Evolutionary conservation across 2,797 vertebrate genomes (phyloP).

Genomic region (Rhabdomys pumilio): DNA sequence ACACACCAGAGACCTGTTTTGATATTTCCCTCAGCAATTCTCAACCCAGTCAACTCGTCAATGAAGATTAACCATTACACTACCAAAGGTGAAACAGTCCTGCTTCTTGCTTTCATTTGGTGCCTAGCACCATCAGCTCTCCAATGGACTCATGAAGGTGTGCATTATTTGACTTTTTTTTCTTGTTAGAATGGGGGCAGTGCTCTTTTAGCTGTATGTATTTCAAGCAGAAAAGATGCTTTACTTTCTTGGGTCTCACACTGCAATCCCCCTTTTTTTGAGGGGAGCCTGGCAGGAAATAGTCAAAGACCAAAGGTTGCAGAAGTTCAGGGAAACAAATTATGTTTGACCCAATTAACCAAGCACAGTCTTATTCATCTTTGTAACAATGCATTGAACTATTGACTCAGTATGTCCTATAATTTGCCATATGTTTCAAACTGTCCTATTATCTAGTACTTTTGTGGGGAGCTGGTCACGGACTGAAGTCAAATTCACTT

Average conservation of each 20-base stretch:
- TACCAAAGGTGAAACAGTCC: not conserved
- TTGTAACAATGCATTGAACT: not conserved
- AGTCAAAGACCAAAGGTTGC: not conserved
- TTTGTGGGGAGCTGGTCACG: constrained; percentile 16
- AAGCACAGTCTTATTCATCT: not conserved
- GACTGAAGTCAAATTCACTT: not conserved
- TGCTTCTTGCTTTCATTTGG: not conserved
- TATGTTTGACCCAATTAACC: not conserved
- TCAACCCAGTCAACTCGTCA: not conserved
- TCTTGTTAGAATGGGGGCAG: not conserved
- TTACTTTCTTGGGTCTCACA: not conserved
- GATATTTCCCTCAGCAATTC: not conserved
- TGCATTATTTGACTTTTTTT: not conserved
- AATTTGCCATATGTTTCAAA: not conserved
- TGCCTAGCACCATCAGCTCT: not conserved
- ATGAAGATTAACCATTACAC: not conserved
- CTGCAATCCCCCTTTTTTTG: not conserved
- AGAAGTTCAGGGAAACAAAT: constrained; percentile 7
- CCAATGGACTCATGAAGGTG: not conserved
- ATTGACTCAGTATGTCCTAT: not conserved
- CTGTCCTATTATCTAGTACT: not conserved
- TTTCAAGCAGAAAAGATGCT: constrained; percentile 34
- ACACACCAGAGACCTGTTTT: not conserved
- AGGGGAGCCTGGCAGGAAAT: not conserved
- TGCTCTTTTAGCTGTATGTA: not conserved